Conservation (phyloP, 2,113 vertebrate species). For the Calyptommatus sinebrachiatus region DNA sequence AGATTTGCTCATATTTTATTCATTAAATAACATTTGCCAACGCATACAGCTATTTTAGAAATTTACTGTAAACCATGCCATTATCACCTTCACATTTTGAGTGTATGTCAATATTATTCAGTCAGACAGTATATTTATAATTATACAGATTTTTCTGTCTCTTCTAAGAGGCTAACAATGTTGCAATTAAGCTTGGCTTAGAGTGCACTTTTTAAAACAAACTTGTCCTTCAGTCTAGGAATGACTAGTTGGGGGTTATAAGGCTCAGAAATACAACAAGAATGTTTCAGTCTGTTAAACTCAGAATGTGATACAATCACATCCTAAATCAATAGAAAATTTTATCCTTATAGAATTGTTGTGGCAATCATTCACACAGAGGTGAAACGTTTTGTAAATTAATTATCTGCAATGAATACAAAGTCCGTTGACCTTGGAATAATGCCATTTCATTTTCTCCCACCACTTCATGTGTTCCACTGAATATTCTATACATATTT, state of each 20-base stretch:
- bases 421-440: constrained; percentile 82
- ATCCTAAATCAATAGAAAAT: constrained; percentile 73
- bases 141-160: constrained; percentile 45
- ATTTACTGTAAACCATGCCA: constrained; percentile 72
- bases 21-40: constrained; percentile 68
- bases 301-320: constrained; percentile 49
- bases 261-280: constrained; percentile 29
- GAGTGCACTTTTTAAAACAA: constrained; percentile 53
- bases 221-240: constrained; percentile 61
- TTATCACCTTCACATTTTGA: constrained; percentile 66
- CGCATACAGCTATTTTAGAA: constrained; percentile 68
- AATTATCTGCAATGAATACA: constrained; percentile 80
- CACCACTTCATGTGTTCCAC: constrained; percentile 48
- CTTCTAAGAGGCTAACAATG: constrained; percentile 36
- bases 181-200: constrained; percentile 50
- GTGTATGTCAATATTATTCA: constrained; percentile 64
- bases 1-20: constrained; percentile 73
- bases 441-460: constrained; percentile 69
- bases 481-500: constrained; percentile 27
- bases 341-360: constrained; percentile 73
- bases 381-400: constrained; percentile 87
- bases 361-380: constrained; percentile 76
- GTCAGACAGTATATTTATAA: constrained; percentile 47
- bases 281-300: constrained; percentile 47
- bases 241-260: constrained; percentile 12